Percentiles rank a stretch among this genome's conserved stretches.
Conservation (phyloP, 1,140 invertebrate species). For the fruit fly (Drosophila melanogaster) region Release_6_plus_ISO1_MT NC_004354.4:8765501-8766000, state of each 20-base stretch:
- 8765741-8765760: slow-evolving; percentile 66
- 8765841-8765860: slow-evolving; percentile 51
- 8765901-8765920: slow-evolving; percentile 67
- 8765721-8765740: slow-evolving; percentile 49
- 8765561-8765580: background rate
- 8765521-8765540: slow-evolving; percentile 74
- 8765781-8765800: slow-evolving; percentile 56
- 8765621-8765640: background rate
- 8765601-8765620: slow-evolving; percentile 62
- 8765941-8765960: slow-evolving; percentile 18
- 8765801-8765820: slow-evolving; percentile 14
- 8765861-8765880: slow-evolving; percentile 12
- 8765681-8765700: background rate
- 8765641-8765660: background rate
- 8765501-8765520: slow-evolving; percentile 56
- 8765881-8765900: slow-evolving; percentile 68
- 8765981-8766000: slow-evolving; percentile 39
- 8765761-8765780: slow-evolving; percentile 59
- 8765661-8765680: background rate
- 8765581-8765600: slow-evolving; percentile 43
- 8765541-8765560: slow-evolving; percentile 57
- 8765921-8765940: slow-evolving; percentile 63
- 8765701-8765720: slow-evolving; percentile 46
- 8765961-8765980: background rate
- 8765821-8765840: slow-evolving; percentile 15